Base-by-base conservation (phyloP, 2,888 invertebrate genomes). In the Ectemnius cavifrons region DNA sequence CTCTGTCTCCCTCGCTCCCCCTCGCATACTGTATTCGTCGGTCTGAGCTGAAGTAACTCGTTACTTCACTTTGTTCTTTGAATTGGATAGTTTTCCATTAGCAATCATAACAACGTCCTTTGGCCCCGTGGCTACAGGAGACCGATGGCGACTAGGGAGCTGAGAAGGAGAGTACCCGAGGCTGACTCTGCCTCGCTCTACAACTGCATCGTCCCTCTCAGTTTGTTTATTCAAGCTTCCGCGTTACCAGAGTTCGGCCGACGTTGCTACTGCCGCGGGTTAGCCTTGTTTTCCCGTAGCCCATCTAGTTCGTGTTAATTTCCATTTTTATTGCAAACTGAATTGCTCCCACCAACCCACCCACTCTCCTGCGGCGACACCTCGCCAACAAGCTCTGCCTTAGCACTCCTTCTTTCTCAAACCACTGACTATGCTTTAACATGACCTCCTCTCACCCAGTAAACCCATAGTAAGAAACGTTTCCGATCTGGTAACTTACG, bases 71-170 rank as follows among this genome's bases (percentile, higher is more conserved):
- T 89, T 89, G 89, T 89, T 87, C 88, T 88, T 89, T 87, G 89
- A 89, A 88, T 89, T 88, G 88, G 87, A 87, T 89, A 89, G 88
- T 89, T 89, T 89, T 88, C 88, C 89, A 89, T 89, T 89, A 89
- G 89, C 88, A 89, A 87, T 89, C 88, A 89, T 89, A 89, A 89
- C 89, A 89, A 87, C 85, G 86, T 85, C 85, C 85, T 89, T 86
- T 86, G 84, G 85, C 79, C 37, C 81, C 79, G 74, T 81, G 78
- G 81, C 75, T 71, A 37, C 6, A 37, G 73, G 79, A 77, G 77
- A 82, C 84, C 80, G 84, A 84, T 82, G 84, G 79, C 79, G 73
- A 37, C 79, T 77, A 77, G 61, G 14, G 16, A 14, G 52, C 67
- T 73, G 67, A 80, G 75, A 80, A 81, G 74, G 79, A 37, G 37